Conservation (phyloP, 2,888 invertebrate species). For the Cataglyphis rosenhaueri region DNA sequence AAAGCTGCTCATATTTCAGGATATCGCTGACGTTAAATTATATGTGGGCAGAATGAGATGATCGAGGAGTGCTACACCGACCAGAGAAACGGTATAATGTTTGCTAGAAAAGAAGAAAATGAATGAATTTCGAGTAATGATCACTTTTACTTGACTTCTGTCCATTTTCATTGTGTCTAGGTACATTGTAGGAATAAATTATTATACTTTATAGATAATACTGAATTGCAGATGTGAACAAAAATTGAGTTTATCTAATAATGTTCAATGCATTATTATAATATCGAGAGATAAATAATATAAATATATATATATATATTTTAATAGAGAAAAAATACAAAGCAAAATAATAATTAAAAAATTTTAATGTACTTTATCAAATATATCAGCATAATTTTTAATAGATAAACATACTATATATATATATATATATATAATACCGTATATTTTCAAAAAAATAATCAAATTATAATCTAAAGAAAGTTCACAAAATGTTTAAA, state of each 20-base stretch:
- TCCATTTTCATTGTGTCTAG: neutral
- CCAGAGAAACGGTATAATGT: neutral
- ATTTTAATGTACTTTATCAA: neutral
- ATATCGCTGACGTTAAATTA: slow-evolving; percentile 34
- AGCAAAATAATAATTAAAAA: neutral
- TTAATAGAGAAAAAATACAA: neutral
- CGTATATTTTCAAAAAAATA: neutral
- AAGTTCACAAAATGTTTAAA: neutral
- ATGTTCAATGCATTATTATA: neutral
- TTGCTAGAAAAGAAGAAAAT: neutral
- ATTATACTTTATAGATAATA: neutral
- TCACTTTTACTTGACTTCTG: neutral
- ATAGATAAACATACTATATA: neutral
- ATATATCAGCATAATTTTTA: neutral
- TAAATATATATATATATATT: neutral
- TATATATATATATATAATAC: neutral
- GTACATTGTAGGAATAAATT: neutral
- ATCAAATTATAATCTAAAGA: neutral
- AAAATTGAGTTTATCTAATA: neutral
- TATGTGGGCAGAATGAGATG: slow-evolving; percentile 17
- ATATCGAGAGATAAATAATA: neutral
- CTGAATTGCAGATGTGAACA: neutral
- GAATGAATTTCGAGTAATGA: neutral
- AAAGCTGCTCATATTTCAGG: slow-evolving; percentile 31
- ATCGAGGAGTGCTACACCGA: slow-evolving; percentile 9